phyloP scores from a whole-genome alignment of 2,797 vertebrate species.

The Picus viridis region DNA sequence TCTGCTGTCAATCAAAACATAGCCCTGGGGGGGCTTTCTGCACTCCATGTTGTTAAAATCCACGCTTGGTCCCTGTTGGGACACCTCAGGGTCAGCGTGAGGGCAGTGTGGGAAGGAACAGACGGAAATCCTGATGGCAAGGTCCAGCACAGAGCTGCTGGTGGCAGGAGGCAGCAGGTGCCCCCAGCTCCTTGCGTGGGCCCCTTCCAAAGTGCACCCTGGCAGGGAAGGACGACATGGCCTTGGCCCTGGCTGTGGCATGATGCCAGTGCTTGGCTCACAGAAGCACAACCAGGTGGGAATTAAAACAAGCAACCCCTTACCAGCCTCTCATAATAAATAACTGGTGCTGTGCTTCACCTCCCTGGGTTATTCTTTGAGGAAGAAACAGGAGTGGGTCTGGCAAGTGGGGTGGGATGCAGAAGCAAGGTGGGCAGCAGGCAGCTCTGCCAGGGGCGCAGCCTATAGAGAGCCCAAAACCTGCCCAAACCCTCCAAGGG shows the following conservation, averaged over 20 bases:
- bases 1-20: not conserved
- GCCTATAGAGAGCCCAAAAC: not conserved
- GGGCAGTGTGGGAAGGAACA: not conserved
- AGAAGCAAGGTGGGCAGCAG: not conserved
- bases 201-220: fast-evolving
- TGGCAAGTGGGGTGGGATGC: not conserved
- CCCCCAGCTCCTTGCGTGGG: not conserved
- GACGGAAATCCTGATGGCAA: not conserved
- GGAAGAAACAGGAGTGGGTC: fast-evolving
- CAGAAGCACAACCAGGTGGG: fast-evolving
- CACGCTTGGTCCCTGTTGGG: fast-evolving
- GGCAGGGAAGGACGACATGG: fast-evolving
- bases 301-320: not conserved
- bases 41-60: not conserved
- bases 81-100: fast-evolving
- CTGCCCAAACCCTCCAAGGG: fast-evolving
- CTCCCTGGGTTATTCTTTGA: fast-evolving
- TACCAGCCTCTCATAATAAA: fast-evolving
- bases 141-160: not conserved
- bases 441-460: not conserved
- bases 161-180: fast-evolving
- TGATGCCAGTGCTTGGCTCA: not conserved
- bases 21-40: fast-evolving
- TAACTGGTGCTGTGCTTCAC: fast-evolving
- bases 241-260: fast-evolving